Conservation (phyloP, 2,888 invertebrate species). For the Ectemnius lituratus region DNA sequence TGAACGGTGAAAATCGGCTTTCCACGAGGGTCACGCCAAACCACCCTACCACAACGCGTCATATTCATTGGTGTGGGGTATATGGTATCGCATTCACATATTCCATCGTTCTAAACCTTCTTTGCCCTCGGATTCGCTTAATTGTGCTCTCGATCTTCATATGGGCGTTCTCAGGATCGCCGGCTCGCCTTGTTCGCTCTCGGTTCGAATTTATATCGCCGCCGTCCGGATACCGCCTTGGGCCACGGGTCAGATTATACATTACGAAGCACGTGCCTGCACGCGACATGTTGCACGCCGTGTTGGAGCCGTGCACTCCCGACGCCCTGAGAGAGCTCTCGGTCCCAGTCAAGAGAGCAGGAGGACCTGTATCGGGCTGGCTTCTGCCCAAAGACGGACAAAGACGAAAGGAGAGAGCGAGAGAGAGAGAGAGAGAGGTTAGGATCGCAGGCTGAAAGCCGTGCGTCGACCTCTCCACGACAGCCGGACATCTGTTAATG, state of each 20-base stretch:
- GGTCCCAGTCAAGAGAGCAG: neutral
- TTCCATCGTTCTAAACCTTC: constrained; percentile 10
- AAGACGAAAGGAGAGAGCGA: constrained; percentile 31
- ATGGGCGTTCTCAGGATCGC: too few relatives aligned
- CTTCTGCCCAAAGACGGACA: too few relatives aligned
- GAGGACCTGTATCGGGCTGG: neutral
- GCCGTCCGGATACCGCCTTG: constrained; percentile 42
- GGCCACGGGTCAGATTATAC: constrained; percentile 58
- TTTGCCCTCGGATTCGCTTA: neutral
- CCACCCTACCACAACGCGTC: constrained; percentile 28
- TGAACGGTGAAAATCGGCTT: constrained; percentile 50
- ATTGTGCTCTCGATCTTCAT: neutral
- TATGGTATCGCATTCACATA: constrained; percentile 45
- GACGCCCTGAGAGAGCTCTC: constrained; percentile 13
- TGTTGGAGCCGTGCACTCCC: constrained; percentile 24
- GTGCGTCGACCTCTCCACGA: constrained; percentile 17
- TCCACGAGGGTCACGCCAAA: constrained; percentile 27
- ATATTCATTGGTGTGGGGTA: constrained; percentile 34
- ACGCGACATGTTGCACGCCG: constrained; percentile 62
- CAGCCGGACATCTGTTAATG: constrained; percentile 27
- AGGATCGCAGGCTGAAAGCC: constrained; percentile 23
- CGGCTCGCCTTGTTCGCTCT: constrained; percentile 4
- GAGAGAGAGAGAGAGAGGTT: constrained; percentile 28
- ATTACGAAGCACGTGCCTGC: constrained; percentile 61
- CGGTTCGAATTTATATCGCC: constrained; percentile 50